Evolutionary conservation across 2,113 vertebrate genomes (phyloP).

Genomic region (Muscicapa adusta): DNA sequence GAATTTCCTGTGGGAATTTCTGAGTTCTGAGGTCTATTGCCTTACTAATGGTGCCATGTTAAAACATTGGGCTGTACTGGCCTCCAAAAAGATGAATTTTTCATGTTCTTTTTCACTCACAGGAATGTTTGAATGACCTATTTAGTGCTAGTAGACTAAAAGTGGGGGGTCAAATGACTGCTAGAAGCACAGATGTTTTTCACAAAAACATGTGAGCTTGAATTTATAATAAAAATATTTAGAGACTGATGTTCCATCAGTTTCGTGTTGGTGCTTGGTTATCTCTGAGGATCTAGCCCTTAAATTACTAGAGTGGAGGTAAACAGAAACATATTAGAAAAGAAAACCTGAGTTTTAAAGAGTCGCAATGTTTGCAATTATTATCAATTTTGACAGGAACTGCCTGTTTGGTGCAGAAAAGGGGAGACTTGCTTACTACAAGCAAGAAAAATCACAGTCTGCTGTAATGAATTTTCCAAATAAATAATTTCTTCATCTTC

Average conservation of each 20-base stretch:
- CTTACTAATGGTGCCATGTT: background rate
- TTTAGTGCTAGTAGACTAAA: background rate
- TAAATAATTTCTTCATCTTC: background rate
- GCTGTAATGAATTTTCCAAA: background rate
- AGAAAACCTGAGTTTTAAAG: background rate
- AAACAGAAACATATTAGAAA: constrained; percentile 25
- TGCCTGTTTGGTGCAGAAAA: background rate
- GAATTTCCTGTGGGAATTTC: background rate
- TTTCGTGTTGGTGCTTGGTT: constrained; percentile 10
- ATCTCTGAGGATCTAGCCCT: constrained; percentile 9
- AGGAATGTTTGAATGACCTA: background rate
- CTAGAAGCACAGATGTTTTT: background rate
- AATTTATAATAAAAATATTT: constrained; percentile 26
- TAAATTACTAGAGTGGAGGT: background rate
- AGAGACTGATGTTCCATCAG: background rate
- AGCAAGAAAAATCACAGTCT: background rate
- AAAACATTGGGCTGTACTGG: background rate
- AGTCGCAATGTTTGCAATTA: background rate
- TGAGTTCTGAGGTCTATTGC: background rate
- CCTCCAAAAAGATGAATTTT: background rate
- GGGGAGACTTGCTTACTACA: background rate
- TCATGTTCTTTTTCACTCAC: background rate
- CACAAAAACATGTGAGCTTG: background rate
- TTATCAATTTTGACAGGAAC: background rate
- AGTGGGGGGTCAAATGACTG: background rate